A percentile compares a stretch with the other conserved stretches of the same genome.
These are phyloP conservation scores for Gadus macrocephalus DNA, from an alignment of 2,113 vertebrate genomes.

Conservation along the genomic window DNA sequence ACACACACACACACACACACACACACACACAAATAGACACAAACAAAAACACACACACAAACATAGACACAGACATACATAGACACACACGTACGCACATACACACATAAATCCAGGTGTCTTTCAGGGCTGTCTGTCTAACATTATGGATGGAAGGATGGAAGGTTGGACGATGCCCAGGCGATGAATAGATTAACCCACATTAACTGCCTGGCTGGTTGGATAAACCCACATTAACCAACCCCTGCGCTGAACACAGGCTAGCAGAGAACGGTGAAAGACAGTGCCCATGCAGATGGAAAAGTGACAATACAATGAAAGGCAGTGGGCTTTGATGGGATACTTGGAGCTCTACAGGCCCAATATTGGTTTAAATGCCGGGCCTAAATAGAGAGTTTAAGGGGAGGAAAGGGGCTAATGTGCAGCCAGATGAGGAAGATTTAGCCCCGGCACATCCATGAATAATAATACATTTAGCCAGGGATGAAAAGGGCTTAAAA, in stretches of 20 bases:
- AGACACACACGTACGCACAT: background rate
- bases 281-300: constrained; percentile 64
- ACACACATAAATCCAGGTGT: constrained; percentile 8
- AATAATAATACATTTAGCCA: constrained; percentile 71
- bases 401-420: constrained; percentile 44
- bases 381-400: constrained; percentile 53
- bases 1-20: too few relatives aligned
- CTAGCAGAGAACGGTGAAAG: constrained; percentile 51
- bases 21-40: too few relatives aligned
- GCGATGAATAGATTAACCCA: constrained; percentile 47
- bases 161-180: constrained; percentile 24
- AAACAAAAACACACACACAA: background rate
- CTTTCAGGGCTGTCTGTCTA: constrained; percentile 12
- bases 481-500: constrained; percentile 38
- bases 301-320: constrained; percentile 67
- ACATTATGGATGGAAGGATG: constrained; percentile 33
- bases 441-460: constrained; percentile 61
- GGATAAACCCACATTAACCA: constrained; percentile 66
- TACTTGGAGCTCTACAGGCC: constrained; percentile 53
- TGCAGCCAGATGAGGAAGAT: constrained; percentile 63
- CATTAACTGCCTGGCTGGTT: constrained; percentile 63
- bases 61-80: background rate
- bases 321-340: constrained; percentile 47
- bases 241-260: constrained; percentile 48
- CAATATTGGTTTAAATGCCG: constrained; percentile 74